These are phyloP conservation scores for Nematopogon swammerdamellus DNA, from an alignment of 2,888 invertebrate genomes.

Conservation along the genomic window DNA sequence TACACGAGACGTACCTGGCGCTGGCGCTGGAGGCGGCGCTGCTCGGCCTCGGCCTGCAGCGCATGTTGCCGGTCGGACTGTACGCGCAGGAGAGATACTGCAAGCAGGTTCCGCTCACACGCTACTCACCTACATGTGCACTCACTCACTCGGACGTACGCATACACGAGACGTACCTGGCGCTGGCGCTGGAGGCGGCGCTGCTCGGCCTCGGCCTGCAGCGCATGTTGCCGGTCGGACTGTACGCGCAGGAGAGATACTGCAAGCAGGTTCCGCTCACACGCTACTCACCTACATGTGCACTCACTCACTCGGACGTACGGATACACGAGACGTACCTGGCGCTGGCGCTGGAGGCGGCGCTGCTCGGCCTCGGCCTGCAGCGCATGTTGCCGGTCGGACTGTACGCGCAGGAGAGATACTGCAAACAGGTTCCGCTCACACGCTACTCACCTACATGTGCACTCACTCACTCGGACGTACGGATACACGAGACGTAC, in stretches of 20 bases:
- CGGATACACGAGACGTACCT: conserved; percentile 74
- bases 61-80: conserved; percentile 73
- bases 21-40: conserved; percentile 76
- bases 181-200: conserved; percentile 74
- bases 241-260: conserved; percentile 69
- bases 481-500: no score
- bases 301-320: neutral
- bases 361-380: conserved; percentile 74
- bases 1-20: conserved; percentile 72
- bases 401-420: conserved; percentile 69
- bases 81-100: conserved; percentile 68
- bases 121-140: no score
- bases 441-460: no score
- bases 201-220: conserved; percentile 77
- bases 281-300: no score
- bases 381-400: conserved; percentile 77
- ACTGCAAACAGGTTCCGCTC: conserved; percentile 36
- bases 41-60: conserved; percentile 74
- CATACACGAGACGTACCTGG: conserved; percentile 73
- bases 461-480: neutral
- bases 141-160: no score
- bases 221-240: conserved; percentile 71
- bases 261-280: conserved; percentile 33
- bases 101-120: conserved; percentile 27
- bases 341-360: conserved; percentile 74